Evolutionary conservation across 2,888 invertebrate genomes (phyloP).

Genomic region (Tinea pellionella): DNA sequence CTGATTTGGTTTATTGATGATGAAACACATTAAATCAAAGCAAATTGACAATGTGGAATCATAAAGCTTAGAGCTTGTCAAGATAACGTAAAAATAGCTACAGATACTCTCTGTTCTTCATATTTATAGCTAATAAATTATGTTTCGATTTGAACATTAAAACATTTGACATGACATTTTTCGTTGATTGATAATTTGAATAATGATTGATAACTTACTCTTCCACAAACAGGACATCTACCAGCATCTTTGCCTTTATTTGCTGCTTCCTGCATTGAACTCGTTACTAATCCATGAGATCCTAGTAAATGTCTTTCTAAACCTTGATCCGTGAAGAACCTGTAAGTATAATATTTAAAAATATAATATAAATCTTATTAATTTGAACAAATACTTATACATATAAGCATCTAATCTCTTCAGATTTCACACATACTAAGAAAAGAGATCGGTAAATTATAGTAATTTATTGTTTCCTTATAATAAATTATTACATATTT

Average conservation of each 20-base stretch:
- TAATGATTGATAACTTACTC: constrained; percentile 68
- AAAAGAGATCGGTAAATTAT: no score
- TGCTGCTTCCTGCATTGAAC: constrained; percentile 95
- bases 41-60: not conserved
- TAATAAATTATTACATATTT: not conserved
- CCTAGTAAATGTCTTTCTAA: constrained; percentile 94
- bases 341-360: constrained; percentile 25
- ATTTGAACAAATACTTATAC: no score
- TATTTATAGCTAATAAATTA: not conserved
- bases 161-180: no score
- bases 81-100: not conserved
- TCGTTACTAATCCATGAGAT: constrained; percentile 93
- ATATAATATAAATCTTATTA: no score
- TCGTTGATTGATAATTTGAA: no score
- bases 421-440: no score
- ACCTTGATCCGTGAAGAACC: constrained; percentile 98
- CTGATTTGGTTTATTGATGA: no score
- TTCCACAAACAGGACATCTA: constrained; percentile 93
- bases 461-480: not conserved
- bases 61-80: not conserved
- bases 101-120: not conserved
- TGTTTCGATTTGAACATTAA: no score
- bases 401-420: no score
- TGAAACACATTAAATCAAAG: not conserved
- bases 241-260: constrained; percentile 95